Evolutionary conservation across 2,888 invertebrate genomes (phyloP), one percentile per base, ranked within the genome.

Genomic region (Epinotia ramella): DNA sequence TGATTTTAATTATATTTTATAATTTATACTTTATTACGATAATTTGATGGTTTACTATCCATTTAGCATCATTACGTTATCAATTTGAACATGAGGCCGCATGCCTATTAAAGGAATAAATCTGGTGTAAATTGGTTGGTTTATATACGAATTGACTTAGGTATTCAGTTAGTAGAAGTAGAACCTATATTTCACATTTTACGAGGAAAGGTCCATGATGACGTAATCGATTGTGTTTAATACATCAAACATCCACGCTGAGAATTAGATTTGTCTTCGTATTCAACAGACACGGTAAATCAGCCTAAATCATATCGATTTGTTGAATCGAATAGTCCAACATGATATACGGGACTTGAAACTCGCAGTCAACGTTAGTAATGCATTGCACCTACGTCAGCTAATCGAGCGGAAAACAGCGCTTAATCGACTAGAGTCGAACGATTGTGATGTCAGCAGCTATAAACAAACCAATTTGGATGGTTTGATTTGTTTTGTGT

Each of bases 321-420:
- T 67, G 20, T 40, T 64, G 46, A 56, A 62, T 62, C 9, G 62
- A 62, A 57, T 57, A 69, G 12, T n/a, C 59, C 60, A 68, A 68
- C 53, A 59, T 68, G 68, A 68, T 68, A 24, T 40, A 57, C 56
- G 3, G 67, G 20, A 53, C n/a, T 66, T n/a, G 53, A 20, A 59
- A 18, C 59, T 68, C 59, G 59, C 44, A 40, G 68, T 56, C 57
- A 67, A 56, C 64, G 63, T 69, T 24, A 20, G 65, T 70, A 66
- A 75, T 75, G 53, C 60, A 60, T 76, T 75, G 59, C 74, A 74
- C 70, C 70, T 70, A 75, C 66, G 71, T 65, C 56, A 28, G 60
- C 53, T 76, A 76, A 76, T 76, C 66, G 71, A 71, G 60, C 66
- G 75, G 65, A 76, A 76, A 76, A 76, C 71, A 66, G 66, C 20